Conservation (phyloP, 2,888 invertebrate species). For the Ophion ventricosus region DNA sequence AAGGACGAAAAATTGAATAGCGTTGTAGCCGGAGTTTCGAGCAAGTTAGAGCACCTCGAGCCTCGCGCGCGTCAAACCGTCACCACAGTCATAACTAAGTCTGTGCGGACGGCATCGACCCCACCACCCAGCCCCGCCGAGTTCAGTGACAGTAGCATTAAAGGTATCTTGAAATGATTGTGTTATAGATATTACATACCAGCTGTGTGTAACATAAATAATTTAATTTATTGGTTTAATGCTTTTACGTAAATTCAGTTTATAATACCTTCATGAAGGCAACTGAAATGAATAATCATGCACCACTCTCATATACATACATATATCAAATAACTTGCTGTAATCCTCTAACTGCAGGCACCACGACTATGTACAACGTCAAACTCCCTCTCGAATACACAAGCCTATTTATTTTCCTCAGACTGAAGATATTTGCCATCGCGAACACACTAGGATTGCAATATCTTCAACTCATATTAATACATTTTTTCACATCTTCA, state of each 20-base stretch:
- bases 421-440: constrained; percentile 42
- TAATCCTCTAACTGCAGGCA: constrained; percentile 72
- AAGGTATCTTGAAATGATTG: constrained; percentile 83
- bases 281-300: constrained; percentile 74
- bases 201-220: constrained; percentile 83
- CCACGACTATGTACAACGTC: constrained; percentile 52
- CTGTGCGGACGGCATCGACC: constrained; percentile 83
- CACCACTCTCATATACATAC: constrained; percentile 73
- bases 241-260: constrained; percentile 71
- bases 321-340: constrained; percentile 69
- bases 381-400: constrained; percentile 38
- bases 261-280: constrained; percentile 76
- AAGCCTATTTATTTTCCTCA: constrained; percentile 51
- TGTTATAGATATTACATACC: constrained; percentile 83
- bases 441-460: constrained; percentile 21
- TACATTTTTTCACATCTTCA: not conserved
- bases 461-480: not conserved
- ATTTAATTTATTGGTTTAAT: constrained; percentile 68
- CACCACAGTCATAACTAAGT: constrained; percentile 83
- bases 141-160: constrained; percentile 83
- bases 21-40: constrained; percentile 74
- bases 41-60: constrained; percentile 80
- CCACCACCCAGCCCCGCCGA: constrained; percentile 83
- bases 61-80: constrained; percentile 82
- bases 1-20: constrained; percentile 70